Conservation (phyloP, 1,140 invertebrate species). For the Scaptomyza montana region DNA sequence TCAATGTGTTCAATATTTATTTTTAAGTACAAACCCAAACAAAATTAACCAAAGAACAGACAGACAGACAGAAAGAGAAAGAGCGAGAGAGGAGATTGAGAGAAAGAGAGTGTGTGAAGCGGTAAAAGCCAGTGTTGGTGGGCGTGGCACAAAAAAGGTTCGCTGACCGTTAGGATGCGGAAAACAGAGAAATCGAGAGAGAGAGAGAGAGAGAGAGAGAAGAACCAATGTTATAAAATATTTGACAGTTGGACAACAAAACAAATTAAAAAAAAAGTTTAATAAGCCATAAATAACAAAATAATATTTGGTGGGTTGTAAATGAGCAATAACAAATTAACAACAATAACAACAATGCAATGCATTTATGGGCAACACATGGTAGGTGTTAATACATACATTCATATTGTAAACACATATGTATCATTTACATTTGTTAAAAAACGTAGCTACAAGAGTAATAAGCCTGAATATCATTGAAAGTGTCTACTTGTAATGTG, state of each 20-base stretch:
- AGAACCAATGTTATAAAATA: constrained; percentile 42
- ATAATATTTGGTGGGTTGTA: constrained; percentile 45
- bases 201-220: not conserved
- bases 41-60: constrained; percentile 39
- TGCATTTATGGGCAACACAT: constrained; percentile 40
- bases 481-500: too few species aligned
- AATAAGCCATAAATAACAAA: constrained; percentile 72
- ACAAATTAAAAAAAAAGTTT: constrained; percentile 42
- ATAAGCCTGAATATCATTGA: too few species aligned
- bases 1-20: constrained; percentile 26
- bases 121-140: constrained; percentile 21
- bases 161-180: constrained; percentile 61
- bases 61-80: constrained; percentile 29
- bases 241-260: constrained; percentile 29
- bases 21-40: constrained; percentile 26
- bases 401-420: not conserved
- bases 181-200: constrained; percentile 18
- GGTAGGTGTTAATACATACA: constrained; percentile 37
- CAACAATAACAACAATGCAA: constrained; percentile 53
- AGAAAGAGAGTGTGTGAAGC: too few species aligned
- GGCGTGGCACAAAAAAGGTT: constrained; percentile 48
- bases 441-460: not conserved
- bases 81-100: too few species aligned
- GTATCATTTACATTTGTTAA: not conserved
- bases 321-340: constrained; percentile 35